Base-by-base conservation (phyloP, 2,888 invertebrate species). In the Boloria euphrosyne region DNA sequence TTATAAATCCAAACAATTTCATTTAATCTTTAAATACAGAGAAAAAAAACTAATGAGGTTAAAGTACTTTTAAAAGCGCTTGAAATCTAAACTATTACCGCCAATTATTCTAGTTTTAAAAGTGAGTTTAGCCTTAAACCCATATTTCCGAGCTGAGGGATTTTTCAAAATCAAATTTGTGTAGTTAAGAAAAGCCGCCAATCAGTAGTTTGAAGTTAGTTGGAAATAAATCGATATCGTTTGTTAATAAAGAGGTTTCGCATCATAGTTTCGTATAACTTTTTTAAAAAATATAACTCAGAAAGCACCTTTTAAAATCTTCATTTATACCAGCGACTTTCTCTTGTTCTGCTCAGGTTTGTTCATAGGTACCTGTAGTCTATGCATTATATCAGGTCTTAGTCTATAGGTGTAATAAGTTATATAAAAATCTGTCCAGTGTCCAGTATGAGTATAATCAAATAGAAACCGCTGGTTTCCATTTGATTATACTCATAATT, bases 131-230 rank as follows among this genome's bases (percentile, higher is more conserved):
- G 22, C 27, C 44, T 62, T 61, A 65, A 53, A 53, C 47, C 62
- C n/a, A 61, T 18, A 52, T 43, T 43, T 55, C 14, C 3, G 27
- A 59, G 13, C 5, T 13, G 2, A 22, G 22, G 22, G 22, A 22
- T 22, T 49, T 64, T 64, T 59, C 46, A 57, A 62, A 65, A 62
- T 65, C 46, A 65, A 69, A 66, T 65, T 63, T 54, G 55, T 58
- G 51, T 57, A 69, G 69, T 67, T 69, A 69, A 67, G 71, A 67
- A 68, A 64, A 31, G 52, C 57, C 50, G 63, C 65, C 76, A 76
- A 65, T 65, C 58, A 65, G 60, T 78, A 80, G 78, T 82, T 84
- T 77, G 76, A 78, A 79, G 80, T 78, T 79, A 82, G 76, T 81
- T 82, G 74, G 78, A 79, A 80, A 82, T 82, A 80, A 82, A 83